Percentiles rank a stretch among this genome's conserved stretches.
These are phyloP conservation scores for Pipistrellus nathusii DNA, from an alignment of 2,797 vertebrate genomes.

Conservation along the genomic window DNA sequence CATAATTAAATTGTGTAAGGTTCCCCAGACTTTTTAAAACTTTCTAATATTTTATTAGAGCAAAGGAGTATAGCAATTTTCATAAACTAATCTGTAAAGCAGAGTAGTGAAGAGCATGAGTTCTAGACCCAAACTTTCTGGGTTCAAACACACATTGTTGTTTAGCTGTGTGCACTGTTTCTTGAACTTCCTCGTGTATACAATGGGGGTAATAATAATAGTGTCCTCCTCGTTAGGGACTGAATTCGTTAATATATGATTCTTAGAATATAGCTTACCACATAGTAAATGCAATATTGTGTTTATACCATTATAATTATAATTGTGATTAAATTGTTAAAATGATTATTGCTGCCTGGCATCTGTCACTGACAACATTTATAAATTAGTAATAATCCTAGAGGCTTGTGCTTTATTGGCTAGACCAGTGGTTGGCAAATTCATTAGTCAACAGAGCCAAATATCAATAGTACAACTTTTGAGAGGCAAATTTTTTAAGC, in stretches of 20 bases:
- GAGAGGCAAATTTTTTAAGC: no score
- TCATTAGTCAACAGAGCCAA: no score
- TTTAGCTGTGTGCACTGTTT: not conserved
- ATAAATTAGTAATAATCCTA: not conserved
- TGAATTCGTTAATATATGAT: not conserved
- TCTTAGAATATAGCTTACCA: not conserved
- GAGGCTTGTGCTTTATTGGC: not conserved
- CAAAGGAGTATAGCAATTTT: not conserved
- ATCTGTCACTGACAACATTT: not conserved
- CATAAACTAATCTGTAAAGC: not conserved
- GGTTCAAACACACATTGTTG: not conserved
- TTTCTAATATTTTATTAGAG: not conserved
- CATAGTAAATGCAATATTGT: not conserved
- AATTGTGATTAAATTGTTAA: not conserved
- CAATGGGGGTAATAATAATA: not conserved
- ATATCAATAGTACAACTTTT: no score
- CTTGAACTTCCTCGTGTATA: not conserved
- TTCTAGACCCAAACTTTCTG: not conserved
- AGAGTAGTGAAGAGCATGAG: not conserved
- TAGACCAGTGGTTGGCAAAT: not conserved
- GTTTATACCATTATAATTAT: not conserved
- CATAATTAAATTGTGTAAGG: not conserved
- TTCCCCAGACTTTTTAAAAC: slow-evolving; percentile 10
- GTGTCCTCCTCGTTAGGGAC: not conserved
- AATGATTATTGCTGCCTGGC: not conserved